Base-by-base conservation (phyloP, 1,140 invertebrate species). In the Drosophila virilis region DNA sequence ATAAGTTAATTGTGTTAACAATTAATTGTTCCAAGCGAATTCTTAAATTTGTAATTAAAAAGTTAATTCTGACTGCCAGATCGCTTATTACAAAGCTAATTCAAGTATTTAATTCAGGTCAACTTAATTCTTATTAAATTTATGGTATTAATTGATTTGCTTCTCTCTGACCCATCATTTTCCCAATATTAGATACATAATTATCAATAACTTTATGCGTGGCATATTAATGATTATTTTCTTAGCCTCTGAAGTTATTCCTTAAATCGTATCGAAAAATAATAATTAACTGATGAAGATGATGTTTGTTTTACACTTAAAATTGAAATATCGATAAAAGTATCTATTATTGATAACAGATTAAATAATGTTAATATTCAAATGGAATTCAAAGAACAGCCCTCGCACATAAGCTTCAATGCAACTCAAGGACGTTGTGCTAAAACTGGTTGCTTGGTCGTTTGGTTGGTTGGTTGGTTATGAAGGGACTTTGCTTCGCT, bases 351-450 rank as follows among this genome's bases (percentile, higher is more conserved):
- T 28, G 22, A 28, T 28, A 28, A 28, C 4, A 28, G 22, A 28
- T 28, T 4, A 28, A 28, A 28, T 28, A 28, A 28, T 28, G 22
- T 5, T 4, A 28, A 28, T 28, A 0, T 28, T 28, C 22, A 28
- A 28, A 28, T 28, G 22, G 3, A 46, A 28, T 35, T 38, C 33
- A 9, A 46, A 1, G 17, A 52, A 28, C 67, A 40, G 9, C 59
- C 67, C 59, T 70, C 67, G 46, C 15, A 17, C 35, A 13, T 43
- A 13, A 42, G 22, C 33, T 13, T 17, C 17, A 38, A 43, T 59
- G 28, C 32, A 62, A 67, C 77, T 76, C 78, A 80, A 80, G 78
- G 78, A 80, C 78, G 77, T 80, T 76, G 64, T 40, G 38, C 37
- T 65, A 33, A 33, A 28, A 28, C 33, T 37, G 13, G 22, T 48